Evolutionary conservation across 2,113 vertebrate species (phyloP), one percentile per base, ranked within the genome.

Genomic region (Tetraodon nigroviridis): DNA sequence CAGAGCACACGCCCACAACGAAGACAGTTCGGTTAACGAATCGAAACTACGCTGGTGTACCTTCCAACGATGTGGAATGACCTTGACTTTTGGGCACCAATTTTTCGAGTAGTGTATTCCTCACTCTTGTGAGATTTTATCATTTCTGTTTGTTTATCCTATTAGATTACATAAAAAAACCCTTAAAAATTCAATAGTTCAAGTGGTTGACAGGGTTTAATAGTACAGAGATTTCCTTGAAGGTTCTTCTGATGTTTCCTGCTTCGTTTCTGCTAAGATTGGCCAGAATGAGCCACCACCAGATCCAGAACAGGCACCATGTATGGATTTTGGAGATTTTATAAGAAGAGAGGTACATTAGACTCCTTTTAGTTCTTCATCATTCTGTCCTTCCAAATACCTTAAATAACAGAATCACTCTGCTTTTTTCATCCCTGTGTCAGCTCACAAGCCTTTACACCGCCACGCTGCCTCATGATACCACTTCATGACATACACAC

Each of bases 391-490:
- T 40, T 29, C 16, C 17, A 21, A 45, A 40, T 51, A 42, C 22
- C 48, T 64, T 7, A 58, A 58, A 70, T 12, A 52, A 12, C 21
- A 68, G 40, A 51, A 70, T 60, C 45, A 42, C 24, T 52, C 40
- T 47, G 52, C 45, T 64, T 57, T 48, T 51, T 20, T 45, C 18
- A 52, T 52, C 22, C 29, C 13, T 0, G 1, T 53, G 51, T 66
- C 60, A 54, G 51, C 63, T 51, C 54, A 46, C 57, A 52, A 57
- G 53, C 58, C 64, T 47, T 59, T 6, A 10, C 65, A 71, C 55
- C 56, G 74, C 17, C 44, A 3, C 24, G 69, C 67, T 14, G 42
- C 54, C 50, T 75, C 71, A 55, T 55, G 51, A 46, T 15, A 59
- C 55, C 70, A 64, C 64, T 50, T 50, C 62, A 63, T n/a, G n/a